Percentiles rank a stretch among this genome's conserved stretches.
Conservation (phyloP, 2,797 vertebrate genomes). For the Leucoraja ocellata region DNA sequence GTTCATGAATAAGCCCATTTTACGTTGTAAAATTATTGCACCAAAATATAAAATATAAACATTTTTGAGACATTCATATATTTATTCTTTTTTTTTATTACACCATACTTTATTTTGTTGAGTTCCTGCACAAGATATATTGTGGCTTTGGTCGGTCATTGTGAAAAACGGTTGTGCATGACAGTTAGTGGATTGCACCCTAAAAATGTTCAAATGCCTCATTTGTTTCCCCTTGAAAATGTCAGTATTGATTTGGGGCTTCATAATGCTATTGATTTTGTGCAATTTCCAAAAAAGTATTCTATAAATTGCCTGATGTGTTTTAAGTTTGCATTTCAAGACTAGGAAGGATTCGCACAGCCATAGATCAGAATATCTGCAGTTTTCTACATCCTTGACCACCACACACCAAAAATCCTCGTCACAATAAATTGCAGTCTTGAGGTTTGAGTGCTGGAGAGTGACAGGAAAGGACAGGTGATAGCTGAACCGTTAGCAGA, state of each 20-base stretch:
- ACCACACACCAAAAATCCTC: background rate
- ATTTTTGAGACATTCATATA: background rate
- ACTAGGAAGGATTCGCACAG: background rate
- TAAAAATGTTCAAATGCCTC: background rate
- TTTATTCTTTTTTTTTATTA: background rate
- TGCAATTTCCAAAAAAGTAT: background rate
- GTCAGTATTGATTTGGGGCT: background rate
- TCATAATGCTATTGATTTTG: background rate
- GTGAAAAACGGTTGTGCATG: background rate
- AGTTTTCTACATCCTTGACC: background rate
- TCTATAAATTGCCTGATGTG: background rate
- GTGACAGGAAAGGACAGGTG: background rate
- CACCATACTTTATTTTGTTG: background rate
- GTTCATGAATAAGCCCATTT: background rate
- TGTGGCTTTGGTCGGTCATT: background rate
- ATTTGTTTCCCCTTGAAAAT: background rate
- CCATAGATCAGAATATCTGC: background rate
- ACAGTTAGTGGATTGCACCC: too few relatives aligned
- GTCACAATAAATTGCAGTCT: background rate
- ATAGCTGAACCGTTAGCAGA: conserved; percentile 13
- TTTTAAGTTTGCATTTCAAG: background rate
- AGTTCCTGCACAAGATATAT: background rate
- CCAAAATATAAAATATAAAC: background rate
- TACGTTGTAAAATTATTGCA: background rate
- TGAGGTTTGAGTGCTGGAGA: background rate